Evolutionary conservation across 2,797 vertebrate species (phyloP).

Genomic region (Hippocampus kuda): DNA sequence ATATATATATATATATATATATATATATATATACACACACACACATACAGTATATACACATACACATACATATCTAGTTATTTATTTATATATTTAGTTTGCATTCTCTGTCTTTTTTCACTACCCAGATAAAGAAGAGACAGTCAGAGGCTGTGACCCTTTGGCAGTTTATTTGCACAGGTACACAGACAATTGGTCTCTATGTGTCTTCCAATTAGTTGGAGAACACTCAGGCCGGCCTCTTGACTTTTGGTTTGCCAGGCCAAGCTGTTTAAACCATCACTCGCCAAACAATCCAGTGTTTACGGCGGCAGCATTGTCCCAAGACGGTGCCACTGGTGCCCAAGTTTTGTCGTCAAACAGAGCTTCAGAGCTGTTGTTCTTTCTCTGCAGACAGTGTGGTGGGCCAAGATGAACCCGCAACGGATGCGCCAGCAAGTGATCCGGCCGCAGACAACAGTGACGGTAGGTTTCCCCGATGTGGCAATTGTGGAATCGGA

Average conservation of each 20-base stretch:
- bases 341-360: not conserved
- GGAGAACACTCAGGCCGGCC: not conserved
- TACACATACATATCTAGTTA: too few species aligned
- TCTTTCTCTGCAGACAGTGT: conserved; percentile 36
- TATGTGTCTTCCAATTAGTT: not conserved
- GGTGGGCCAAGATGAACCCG: conserved; percentile 25
- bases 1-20: too few species aligned
- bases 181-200: not conserved
- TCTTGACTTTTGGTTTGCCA: not conserved
- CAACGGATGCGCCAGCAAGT: not conserved
- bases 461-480: not conserved
- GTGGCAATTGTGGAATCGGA: not conserved
- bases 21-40: too few species aligned
- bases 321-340: not conserved
- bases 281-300: not conserved
- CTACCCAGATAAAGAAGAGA: not conserved
- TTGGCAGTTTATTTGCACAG: not conserved
- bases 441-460: not conserved
- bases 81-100: not conserved
- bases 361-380: not conserved
- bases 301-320: not conserved
- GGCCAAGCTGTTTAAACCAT: not conserved
- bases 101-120: not conserved
- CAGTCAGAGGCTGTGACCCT: not conserved
- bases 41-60: too few species aligned